Base-by-base conservation (phyloP, 1,140 invertebrate genomes). In the Anoplolepis gracilipes region DNA sequence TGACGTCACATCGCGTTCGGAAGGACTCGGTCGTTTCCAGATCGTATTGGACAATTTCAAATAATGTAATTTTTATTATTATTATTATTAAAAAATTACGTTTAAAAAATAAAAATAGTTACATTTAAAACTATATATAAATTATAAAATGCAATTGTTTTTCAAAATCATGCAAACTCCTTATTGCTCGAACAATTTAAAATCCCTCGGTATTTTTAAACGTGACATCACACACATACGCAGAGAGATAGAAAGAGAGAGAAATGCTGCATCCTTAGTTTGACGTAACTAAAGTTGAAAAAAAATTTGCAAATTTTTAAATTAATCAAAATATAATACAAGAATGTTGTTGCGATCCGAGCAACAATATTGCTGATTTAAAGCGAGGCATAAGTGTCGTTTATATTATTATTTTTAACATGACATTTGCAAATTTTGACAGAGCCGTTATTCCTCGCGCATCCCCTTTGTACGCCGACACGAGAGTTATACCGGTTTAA, bases 401-500 rank as follows among this genome's bases (percentile, higher is more conserved):
- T 16, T 65, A 1, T 65, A 46, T 62, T n/a, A n/a, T n/a, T n/a
- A n/a, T n/a, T n/a, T n/a, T 75, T 75, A 75, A 75, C 55, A 28
- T 13, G 16, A 78, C 2, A 11, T n/a, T n/a, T 49, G 42, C 22
- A 53, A n/a, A 6, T 1, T 28, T 39, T 11, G n/a, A 6, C 8
- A 22, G 5, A 53, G 59, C 78, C 36, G 67, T 82, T 59, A n/a
- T 11, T 22, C n/a, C n/a, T 55, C 11, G 22, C 22, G 3, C 36
- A 82, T 82, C 67, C 53, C 77, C 78, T 59, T 82, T 61, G 67
- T 36, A 70, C 0, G 57, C 61, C 28, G 36, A 72, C 25, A 39
- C 36, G 16, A 42, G 13, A 67, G 11, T 72, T 82, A 49, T 49
- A 82, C 78, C 78, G 78, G 78, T 82, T 82, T 72, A 59, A 8